phyloP scores from a whole-genome alignment of 2,888 invertebrate species.

The Parelbella ahira region DNA sequence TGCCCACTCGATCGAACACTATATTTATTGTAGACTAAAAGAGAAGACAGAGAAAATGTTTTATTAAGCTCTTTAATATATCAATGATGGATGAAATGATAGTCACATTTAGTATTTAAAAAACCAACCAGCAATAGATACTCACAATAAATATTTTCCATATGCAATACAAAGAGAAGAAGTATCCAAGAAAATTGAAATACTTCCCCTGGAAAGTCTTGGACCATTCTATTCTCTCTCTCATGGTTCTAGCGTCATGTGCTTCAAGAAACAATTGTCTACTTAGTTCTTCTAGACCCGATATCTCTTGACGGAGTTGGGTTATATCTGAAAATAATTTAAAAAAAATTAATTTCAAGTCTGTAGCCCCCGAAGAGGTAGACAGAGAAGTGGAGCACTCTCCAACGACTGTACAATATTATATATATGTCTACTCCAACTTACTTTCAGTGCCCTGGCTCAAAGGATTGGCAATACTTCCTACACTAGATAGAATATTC shows the following conservation, averaged over 20 bases:
- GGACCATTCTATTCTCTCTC: slow-evolving; percentile 96
- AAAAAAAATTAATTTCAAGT: slow-evolving; percentile 1
- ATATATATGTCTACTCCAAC: too few species aligned
- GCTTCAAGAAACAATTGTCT: slow-evolving; percentile 98
- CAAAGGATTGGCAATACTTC: slow-evolving; percentile 68
- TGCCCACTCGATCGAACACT: slow-evolving; percentile 98
- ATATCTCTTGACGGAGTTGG: slow-evolving; percentile 91
- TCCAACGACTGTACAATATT: too few species aligned
- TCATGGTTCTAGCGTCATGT: slow-evolving; percentile 94
- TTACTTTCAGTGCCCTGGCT: slow-evolving; percentile 82
- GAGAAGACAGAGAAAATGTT: slow-evolving; percentile 8
- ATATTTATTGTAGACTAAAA: slow-evolving; percentile 98
- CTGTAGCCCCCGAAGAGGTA: too few species aligned
- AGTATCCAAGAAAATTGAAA: slow-evolving; percentile 98
- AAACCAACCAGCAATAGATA: too few species aligned
- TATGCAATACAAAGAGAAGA: slow-evolving; percentile 98
- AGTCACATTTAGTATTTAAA: too few species aligned
- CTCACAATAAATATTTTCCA: slow-evolving; percentile 99
- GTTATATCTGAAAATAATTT: slow-evolving; percentile 82
- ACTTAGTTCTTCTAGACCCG: slow-evolving; percentile 93
- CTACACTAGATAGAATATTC: slow-evolving; percentile 82
- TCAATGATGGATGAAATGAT: too few species aligned
- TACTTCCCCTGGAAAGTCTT: slow-evolving; percentile 98
- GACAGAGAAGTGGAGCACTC: too few species aligned
- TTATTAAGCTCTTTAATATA: too few species aligned